phyloP scores from a whole-genome alignment of 1,140 invertebrate genomes.

The Cecropterus lyciades region DNA sequence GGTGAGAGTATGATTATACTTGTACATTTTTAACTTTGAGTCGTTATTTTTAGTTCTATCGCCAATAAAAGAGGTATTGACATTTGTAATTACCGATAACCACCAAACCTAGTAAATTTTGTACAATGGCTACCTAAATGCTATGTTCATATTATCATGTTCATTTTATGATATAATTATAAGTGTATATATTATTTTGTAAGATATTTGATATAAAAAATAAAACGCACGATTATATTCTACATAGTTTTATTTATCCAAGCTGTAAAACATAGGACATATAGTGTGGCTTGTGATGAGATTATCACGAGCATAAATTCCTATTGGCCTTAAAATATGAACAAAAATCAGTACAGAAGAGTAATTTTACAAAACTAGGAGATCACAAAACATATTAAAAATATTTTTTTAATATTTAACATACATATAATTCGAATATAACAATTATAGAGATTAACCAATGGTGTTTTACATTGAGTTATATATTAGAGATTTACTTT shows the following conservation, averaged over 20 bases:
- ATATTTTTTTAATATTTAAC: slow-evolving; percentile 31
- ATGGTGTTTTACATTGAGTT: too few species aligned
- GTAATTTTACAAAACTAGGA: slow-evolving; percentile 19
- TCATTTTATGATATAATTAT: slow-evolving; percentile 18
- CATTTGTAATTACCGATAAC: too few species aligned
- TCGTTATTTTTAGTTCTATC: too few species aligned
- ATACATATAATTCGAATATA: slow-evolving; percentile 33
- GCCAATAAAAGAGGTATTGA: too few species aligned
- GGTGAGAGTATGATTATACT: too few species aligned
- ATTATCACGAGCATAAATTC: slow-evolving; percentile 1
- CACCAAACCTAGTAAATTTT: too few species aligned
- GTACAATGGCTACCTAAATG: too few species aligned
- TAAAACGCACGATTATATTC: slow-evolving; percentile 29
- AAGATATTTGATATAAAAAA: slow-evolving; percentile 17
- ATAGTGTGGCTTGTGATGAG: not conserved
- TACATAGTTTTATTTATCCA: slow-evolving; percentile 36
- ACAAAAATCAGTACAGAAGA: slow-evolving; percentile 4
- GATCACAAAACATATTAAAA: slow-evolving; percentile 24
- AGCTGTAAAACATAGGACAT: slow-evolving; percentile 26
- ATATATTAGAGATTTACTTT: too few species aligned
- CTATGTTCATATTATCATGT: too few species aligned
- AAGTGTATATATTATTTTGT: slow-evolving; percentile 27
- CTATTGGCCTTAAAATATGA: slow-evolving; percentile 14
- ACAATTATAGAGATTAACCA: not conserved
- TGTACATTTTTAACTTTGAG: too few species aligned